Base-by-base conservation (phyloP, 2,888 invertebrate species). In the Argyresthia goedartella region DNA sequence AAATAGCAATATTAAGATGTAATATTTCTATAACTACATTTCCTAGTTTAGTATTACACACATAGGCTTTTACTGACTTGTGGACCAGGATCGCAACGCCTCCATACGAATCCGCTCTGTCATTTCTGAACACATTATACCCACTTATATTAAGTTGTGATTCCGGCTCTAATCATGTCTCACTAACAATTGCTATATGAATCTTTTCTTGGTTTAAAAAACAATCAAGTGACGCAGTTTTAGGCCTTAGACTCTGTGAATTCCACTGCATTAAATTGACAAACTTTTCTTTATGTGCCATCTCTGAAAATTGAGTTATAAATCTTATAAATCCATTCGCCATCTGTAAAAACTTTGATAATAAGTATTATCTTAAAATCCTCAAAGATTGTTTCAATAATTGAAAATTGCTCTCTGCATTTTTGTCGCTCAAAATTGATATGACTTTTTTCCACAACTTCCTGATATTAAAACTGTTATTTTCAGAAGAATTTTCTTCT, bases 161-260 rank as follows among this genome's bases (percentile, higher is more conserved):
- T 0, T 54, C 53, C 3, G 53, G 15, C 1, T 51, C 51, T 3
- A 59, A 43, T 58, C 61, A 61, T 0, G 59, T 60, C 52, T 61
- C 60, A 43, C 49, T 53, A 9, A 59, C 1, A 3, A 55, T 45
- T 4, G 55, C 55, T 59, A 44, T 44, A 15, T 44, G 44, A 14
- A 15, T 44, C 8, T 44, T 44, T 44, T 44, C 44, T 44, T 13
- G 11, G 14, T 15, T 13, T 13, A 25, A 8, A 33, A 46, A n/a
- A 4, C 6, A 25, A 15, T 57, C n/a, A 57, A 55, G 45, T 55
- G 56, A 50, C 58, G 56, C 36, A 52, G 54, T 9, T 10, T 33
- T 39, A 54, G 54, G 54, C 4, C 14, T 39, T 10, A 55, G 10
- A 44, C 56, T 56, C 14, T 54, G 55, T 8, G 51, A 14, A 25